phyloP scores from a whole-genome alignment of 2,888 invertebrate species.

The Caenorhabditis doughertyi region DNA sequence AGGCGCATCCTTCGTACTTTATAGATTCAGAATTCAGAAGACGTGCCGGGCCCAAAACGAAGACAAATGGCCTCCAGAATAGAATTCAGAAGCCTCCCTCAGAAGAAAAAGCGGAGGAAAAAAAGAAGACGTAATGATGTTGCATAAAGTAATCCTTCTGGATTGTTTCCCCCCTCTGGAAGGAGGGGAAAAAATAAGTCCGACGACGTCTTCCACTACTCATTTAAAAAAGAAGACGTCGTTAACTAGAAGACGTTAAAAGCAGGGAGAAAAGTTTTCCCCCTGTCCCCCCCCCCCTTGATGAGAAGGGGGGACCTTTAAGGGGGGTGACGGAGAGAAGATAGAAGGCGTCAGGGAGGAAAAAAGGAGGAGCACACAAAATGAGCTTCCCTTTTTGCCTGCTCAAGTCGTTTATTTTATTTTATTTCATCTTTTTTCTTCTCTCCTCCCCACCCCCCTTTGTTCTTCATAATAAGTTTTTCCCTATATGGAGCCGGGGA shows the following conservation, averaged over 20 bases:
- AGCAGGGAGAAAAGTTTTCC: not conserved
- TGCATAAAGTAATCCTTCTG: slow-evolving; percentile 57
- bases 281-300: not conserved
- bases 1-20: no score
- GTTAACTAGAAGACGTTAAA: no score
- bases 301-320: no score
- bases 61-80: not conserved
- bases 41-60: no score
- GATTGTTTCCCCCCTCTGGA: not conserved
- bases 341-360: slow-evolving; percentile 22
- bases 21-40: no score
- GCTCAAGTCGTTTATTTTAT: slow-evolving; percentile 55
- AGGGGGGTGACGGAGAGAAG: no score
- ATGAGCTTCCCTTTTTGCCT: slow-evolving; percentile 29
- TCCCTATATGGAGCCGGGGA: no score
- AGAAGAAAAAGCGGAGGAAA: slow-evolving; percentile 10
- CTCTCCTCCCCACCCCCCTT: not conserved
- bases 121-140: slow-evolving; percentile 55
- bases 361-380: slow-evolving; percentile 25
- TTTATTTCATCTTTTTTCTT: slow-evolving; percentile 12
- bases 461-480: slow-evolving; percentile 34
- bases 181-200: not conserved
- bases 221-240: slow-evolving; percentile 18
- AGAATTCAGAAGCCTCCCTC: no score
- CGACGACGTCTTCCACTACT: not conserved